Percentiles rank a stretch among this genome's conserved stretches.
Evolutionary conservation across 2,888 invertebrate species (phyloP).

Genomic region (Drosophila colorata): DNA sequence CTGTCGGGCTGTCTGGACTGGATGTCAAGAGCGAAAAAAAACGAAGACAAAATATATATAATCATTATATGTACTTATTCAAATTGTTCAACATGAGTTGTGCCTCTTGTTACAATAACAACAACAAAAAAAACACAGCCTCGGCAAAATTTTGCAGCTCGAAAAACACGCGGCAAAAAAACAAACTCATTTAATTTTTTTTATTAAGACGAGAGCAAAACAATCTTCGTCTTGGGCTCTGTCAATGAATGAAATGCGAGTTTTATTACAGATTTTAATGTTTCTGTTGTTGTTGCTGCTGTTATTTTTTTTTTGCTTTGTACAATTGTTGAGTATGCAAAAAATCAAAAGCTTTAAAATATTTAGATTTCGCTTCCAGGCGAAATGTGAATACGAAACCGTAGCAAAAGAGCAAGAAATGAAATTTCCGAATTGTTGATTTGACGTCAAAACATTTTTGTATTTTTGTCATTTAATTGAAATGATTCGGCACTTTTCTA

Average conservation of each 20-base stretch:
- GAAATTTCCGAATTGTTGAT: slow-evolving; percentile 70
- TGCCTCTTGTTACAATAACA: slow-evolving; percentile 69
- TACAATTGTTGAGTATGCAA: slow-evolving; percentile 58
- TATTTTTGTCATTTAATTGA: slow-evolving; percentile 75
- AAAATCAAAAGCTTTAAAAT: slow-evolving; percentile 40
- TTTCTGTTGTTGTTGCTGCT: slow-evolving; percentile 40
- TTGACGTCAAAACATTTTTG: slow-evolving; percentile 78
- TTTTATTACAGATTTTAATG: slow-evolving; percentile 41
- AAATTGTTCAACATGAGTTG: slow-evolving; percentile 72
- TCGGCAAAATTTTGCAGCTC: slow-evolving; percentile 40
- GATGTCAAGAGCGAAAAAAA: slow-evolving; percentile 39
- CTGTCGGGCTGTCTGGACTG: slow-evolving; percentile 33
- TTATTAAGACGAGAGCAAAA: slow-evolving; percentile 37
- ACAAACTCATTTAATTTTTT: not conserved
- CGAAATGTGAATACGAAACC: slow-evolving; percentile 63
- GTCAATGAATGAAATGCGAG: slow-evolving; percentile 72
- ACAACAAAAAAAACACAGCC: slow-evolving; percentile 18
- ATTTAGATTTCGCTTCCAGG: slow-evolving; percentile 40
- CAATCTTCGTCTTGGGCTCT: slow-evolving; percentile 36
- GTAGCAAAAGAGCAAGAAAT: slow-evolving; percentile 53
- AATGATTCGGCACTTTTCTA: slow-evolving; percentile 68
- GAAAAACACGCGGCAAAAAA: slow-evolving; percentile 64
- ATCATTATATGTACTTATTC: slow-evolving; percentile 62
- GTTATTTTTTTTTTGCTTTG: slow-evolving; percentile 18
- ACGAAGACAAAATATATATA: slow-evolving; percentile 2